Base-by-base conservation (phyloP, 2,888 invertebrate genomes). In the Platycheirus albimanus region DNA sequence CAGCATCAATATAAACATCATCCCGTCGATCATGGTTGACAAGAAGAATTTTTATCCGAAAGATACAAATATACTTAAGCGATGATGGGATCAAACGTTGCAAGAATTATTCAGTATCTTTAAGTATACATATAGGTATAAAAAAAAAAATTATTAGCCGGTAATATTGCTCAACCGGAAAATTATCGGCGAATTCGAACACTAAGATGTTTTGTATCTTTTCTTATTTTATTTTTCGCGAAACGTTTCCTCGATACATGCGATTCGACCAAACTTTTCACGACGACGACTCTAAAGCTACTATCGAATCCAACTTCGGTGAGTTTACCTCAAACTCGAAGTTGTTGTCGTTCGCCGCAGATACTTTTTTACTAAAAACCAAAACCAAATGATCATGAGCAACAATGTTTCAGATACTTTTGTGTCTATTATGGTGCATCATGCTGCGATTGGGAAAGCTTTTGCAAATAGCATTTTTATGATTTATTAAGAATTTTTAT, bases 211-310 rank as follows among this genome's bases (percentile, higher is more conserved):
- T 69, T 56, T 41, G 17, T 64, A 13, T 41, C 28, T 56, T 45
- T 28, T 63, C 15, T 47, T 20, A 4, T 47, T 30, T 7, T 71
- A 5, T 43, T 52, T 10, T 7, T 52, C 67, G 38, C 36, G 43
- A 17, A 20, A 8, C 20, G 30, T 20, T 13, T 30, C 24, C 54
- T 45, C 54, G 75, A 61, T 28, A 41, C 63, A 47, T 17, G 11
- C 58, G 20, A 54, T 45, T 28, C 77, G 45, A 76, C 33, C 17
- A 56, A 61, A 72, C 72, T 84, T 76, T 84, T 77, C 83, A 64
- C 83, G 56, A 52, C 83, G 83, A 66, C 83, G 72, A 78, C 78
- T 72, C 43, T 69, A 83, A 78, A 83, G 78, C 78, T 78, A 83
- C 83, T 83, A 78, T 51, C 45, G 69, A 61, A 69, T 58, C 28